Evolutionary conservation across 2,797 vertebrate species (phyloP).

Genomic region (Avahi laniger): DNA sequence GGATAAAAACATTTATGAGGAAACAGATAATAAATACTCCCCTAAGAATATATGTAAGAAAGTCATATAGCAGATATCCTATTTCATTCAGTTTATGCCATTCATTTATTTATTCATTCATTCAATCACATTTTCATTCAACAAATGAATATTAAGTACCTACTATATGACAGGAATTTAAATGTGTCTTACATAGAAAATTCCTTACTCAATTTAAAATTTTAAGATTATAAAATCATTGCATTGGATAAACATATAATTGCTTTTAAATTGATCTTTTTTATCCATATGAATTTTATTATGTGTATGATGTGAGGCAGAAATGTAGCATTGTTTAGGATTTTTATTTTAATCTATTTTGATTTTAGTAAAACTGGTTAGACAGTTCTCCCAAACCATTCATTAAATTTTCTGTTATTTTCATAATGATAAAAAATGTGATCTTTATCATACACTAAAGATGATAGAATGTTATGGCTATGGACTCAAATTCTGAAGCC

Average conservation of each 20-base stretch:
- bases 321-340: not conserved
- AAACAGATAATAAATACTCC: not conserved
- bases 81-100: not conserved
- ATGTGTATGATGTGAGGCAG: not conserved
- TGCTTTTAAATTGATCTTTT: not conserved
- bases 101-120: not conserved
- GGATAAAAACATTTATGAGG: not conserved
- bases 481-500: not conserved
- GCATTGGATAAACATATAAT: not conserved
- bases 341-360: not conserved
- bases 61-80: not conserved
- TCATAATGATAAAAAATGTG: not conserved
- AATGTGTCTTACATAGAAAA: not conserved
- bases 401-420: not conserved
- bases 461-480: not conserved
- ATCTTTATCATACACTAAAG: not conserved
- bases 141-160: not conserved
- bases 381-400: not conserved
- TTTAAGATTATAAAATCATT: not conserved
- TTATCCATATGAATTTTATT: not conserved
- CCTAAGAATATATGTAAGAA: not conserved
- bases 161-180: not conserved
- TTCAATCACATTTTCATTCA: not conserved
- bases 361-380: not conserved
- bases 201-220: not conserved